Percentiles rank a stretch among this genome's conserved stretches.
These are phyloP conservation scores for Aeoliscus strigatus DNA, from an alignment of 2,797 vertebrate species.

Conservation along the genomic window DNA sequence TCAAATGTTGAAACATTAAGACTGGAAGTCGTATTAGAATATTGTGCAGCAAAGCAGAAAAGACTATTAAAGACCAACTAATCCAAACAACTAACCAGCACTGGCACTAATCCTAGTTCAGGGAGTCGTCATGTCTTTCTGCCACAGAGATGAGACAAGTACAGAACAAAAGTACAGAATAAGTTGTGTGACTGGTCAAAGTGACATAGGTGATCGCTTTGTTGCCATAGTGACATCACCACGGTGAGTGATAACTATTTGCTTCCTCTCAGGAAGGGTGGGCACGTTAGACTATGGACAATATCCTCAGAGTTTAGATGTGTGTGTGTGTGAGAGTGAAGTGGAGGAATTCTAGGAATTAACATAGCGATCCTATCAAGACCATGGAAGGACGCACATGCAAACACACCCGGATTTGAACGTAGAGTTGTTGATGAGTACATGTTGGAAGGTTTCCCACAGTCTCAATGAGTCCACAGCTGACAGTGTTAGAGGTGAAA, in stretches of 20 bases:
- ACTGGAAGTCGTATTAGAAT: no score
- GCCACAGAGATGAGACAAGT: no score
- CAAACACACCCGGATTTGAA: background rate
- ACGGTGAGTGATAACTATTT: slow-evolving; percentile 15
- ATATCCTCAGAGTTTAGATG: background rate
- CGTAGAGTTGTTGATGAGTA: no score
- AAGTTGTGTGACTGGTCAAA: background rate
- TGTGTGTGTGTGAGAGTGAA: slow-evolving; percentile 10
- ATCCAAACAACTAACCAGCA: no score
- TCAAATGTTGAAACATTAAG: no score
- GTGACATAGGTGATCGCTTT: slow-evolving; percentile 7
- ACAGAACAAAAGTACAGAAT: no score
- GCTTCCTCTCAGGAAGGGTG: slow-evolving; percentile 63
- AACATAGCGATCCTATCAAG: slow-evolving; percentile 38
- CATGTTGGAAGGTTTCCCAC: slow-evolving; percentile 7
- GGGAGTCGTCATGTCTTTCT: no score
- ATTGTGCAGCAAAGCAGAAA: no score
- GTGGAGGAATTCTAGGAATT: slow-evolving; percentile 55
- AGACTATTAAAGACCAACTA: no score
- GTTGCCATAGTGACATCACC: slow-evolving; percentile 3
- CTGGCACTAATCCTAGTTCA: no score
- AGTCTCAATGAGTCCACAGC: slow-evolving; percentile 18
- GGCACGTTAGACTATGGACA: slow-evolving; percentile 19
- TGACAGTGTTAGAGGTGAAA: no score
- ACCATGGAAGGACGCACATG: slow-evolving; percentile 10